Conservation (phyloP, 35 echinoderm and acorn worm species). For the Ptychodera flava region DNA sequence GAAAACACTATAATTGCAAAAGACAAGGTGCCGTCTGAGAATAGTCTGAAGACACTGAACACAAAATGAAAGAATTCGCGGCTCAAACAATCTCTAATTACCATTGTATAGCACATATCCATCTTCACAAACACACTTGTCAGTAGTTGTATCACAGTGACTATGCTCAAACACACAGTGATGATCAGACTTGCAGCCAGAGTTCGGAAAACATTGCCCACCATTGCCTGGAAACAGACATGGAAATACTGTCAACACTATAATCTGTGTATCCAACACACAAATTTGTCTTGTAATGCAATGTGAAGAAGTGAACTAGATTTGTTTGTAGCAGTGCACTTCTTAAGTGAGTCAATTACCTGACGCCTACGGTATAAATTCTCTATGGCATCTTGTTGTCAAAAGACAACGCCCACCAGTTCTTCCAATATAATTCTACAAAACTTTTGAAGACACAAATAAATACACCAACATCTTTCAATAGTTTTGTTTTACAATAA, state of each 20-base stretch:
- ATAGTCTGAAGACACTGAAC: no score
- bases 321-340: no score
- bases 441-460: not conserved
- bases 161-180: not conserved
- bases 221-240: not conserved
- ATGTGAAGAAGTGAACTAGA: not conserved
- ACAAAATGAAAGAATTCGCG: no score
- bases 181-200: not conserved
- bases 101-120: not conserved
- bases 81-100: not conserved
- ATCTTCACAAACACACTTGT: not conserved
- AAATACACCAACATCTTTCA: not conserved
- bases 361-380: no score
- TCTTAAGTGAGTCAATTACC: no score
- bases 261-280: not conserved
- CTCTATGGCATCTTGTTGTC: no score
- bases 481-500: not conserved
- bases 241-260: not conserved
- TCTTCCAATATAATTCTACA: not conserved
- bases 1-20: not conserved
- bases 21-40: no score
- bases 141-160: not conserved
- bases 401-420: no score
- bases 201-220: not conserved
- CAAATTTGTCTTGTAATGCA: not conserved